Evolutionary conservation across 1,140 invertebrate species (phyloP), one percentile per base, ranked within the genome.

Genomic region (Goniozus legneri): DNA sequence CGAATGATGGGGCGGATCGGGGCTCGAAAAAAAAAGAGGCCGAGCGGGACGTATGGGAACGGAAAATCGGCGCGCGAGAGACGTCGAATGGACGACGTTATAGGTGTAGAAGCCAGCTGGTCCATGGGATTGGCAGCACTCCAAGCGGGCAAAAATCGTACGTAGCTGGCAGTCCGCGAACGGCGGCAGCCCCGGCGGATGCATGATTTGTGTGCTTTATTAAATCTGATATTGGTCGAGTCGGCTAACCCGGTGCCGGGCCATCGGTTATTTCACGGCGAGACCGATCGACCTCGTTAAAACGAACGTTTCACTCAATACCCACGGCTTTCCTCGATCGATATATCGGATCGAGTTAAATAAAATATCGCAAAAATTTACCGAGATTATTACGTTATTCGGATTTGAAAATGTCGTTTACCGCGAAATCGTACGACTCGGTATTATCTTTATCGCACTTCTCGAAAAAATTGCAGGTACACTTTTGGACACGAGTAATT

Each of bases 171-270:
- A 33, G 8, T 33, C 14, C n/a, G 6, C 24, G 4, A 27, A 27
- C 32, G 13, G 33, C 24, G n/a, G 15, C 42, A 36, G 14, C 31
- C 41, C 40, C 32, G 43, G 14, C 50, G 50, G 52, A 62, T 62
- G 48, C 62, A 62, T 60, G 59, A 65, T 65, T 65, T 60, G 54
- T 60, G 47, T 54, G 24, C 33, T 50, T 46, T 49, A 64, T 65
- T 64, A 64, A 64, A 64, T 64, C 50, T 42, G 58, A 56, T 58
- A 64, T 61, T 51, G 58, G 60, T 60, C 40, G 52, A 54, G 27
- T 56, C 46, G 57, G 47, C 44, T 61, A 56, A 60, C 50, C 50
- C 24, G 44, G 44, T 45, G 27, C 38, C 46, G 13, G 39, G 46
- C 24, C 51, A 46, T 54, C 45, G 56, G 56, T 55, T 58, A 52